Percentiles rank a stretch among this genome's conserved stretches.
phyloP scores from a whole-genome alignment of 2,888 invertebrate genomes.

The Hoplodrina ambigua region DNA sequence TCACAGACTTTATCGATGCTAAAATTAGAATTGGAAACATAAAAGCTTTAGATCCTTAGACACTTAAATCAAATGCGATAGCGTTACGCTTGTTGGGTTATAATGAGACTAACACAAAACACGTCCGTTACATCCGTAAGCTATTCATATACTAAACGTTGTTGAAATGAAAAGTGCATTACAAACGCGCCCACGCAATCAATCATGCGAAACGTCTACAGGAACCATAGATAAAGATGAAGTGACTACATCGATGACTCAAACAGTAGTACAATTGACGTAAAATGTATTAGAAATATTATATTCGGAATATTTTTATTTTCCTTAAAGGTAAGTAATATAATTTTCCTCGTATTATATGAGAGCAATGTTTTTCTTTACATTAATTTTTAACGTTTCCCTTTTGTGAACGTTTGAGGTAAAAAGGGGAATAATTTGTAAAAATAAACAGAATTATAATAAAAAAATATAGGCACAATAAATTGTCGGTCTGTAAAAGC shows the following conservation, averaged over 20 bases:
- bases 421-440: background rate
- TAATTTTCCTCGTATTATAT: constrained; percentile 19
- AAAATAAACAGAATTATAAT: background rate
- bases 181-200: constrained; percentile 70
- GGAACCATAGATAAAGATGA: constrained; percentile 72
- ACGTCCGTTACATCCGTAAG: constrained; percentile 73
- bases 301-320: constrained; percentile 7
- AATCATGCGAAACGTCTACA: constrained; percentile 71
- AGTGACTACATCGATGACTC: constrained; percentile 71
- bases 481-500: background rate
- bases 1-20: constrained; percentile 77
- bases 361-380: background rate
- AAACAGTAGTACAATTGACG: constrained; percentile 44
- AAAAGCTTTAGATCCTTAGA: constrained; percentile 52
- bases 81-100: constrained; percentile 17
- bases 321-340: constrained; percentile 12
- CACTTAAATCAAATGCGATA: constrained; percentile 20
- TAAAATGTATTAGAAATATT: constrained; percentile 27
- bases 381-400: background rate
- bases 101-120: constrained; percentile 48
- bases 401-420: background rate
- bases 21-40: constrained; percentile 22
- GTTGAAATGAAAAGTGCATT: constrained; percentile 72
- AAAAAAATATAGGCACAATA: constrained; percentile 3
- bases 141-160: constrained; percentile 74